Evolutionary conservation across 2,113 vertebrate species (phyloP).

Genomic region (Ceyx cyanopectus): DNA sequence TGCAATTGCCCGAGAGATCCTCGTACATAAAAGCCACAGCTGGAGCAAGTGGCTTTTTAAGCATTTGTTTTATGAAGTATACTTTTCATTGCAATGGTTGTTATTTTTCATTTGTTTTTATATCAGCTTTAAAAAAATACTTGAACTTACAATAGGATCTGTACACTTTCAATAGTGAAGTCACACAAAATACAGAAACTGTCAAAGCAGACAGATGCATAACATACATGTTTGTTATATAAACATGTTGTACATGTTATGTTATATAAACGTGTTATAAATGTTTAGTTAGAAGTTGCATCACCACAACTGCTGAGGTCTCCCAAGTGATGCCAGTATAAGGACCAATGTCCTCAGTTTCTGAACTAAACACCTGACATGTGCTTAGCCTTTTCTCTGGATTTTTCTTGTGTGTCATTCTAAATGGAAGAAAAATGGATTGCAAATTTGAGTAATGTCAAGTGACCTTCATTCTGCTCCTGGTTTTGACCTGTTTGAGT

Average conservation of each 20-base stretch:
- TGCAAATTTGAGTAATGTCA: neutral
- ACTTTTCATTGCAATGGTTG: constrained; percentile 11
- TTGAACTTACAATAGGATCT: neutral
- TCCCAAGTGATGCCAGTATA: neutral
- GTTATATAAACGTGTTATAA: too few species aligned
- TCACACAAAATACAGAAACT: neutral
- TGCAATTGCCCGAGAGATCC: constrained; percentile 36
- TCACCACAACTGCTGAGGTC: neutral
- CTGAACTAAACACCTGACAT: neutral
- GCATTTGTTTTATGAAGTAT: constrained; percentile 52
- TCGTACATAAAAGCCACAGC: constrained; percentile 24
- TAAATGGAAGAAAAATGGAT: neutral
- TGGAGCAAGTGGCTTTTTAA: constrained; percentile 47
- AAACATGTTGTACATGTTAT: too few species aligned
- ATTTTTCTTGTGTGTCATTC: neutral
- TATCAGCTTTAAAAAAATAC: neutral
- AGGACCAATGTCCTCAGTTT: neutral
- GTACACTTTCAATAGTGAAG: neutral
- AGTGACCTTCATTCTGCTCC: neutral
- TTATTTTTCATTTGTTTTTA: constrained; percentile 53
- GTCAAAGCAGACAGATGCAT: neutral
- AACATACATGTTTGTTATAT: neutral
- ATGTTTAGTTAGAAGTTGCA: neutral
- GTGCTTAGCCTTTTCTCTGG: neutral
- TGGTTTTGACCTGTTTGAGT: neutral